A percentile compares a stretch with the other conserved stretches of the same genome.
Evolutionary conservation across 2,113 vertebrate species (phyloP).

Genomic region (Motacilla tschutschensis): DNA sequence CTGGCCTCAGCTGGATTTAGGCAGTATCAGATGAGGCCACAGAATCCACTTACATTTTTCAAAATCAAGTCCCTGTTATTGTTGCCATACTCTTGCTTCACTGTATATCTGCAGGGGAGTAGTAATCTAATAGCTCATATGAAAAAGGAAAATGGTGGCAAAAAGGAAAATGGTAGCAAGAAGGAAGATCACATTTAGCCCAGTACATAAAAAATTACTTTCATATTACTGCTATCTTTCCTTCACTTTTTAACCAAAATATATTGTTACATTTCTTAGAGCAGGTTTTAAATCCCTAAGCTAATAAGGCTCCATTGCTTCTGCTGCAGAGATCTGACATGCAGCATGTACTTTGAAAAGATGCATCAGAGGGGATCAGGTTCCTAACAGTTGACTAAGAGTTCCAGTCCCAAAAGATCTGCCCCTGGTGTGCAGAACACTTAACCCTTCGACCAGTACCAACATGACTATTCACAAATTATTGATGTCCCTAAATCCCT

Average conservation of each 20-base stretch:
- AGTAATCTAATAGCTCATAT: background rate
- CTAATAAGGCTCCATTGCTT: slow-evolving; percentile 67
- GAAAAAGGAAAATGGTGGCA: slow-evolving; percentile 5
- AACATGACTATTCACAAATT: slow-evolving; percentile 84
- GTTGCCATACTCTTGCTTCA: background rate
- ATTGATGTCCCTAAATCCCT: slow-evolving; percentile 86
- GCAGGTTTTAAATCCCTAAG: slow-evolving; percentile 69
- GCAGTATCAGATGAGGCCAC: background rate
- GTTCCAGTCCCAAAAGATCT: slow-evolving; percentile 74
- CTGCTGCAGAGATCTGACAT: slow-evolving; percentile 66
- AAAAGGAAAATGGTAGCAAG: slow-evolving; percentile 7
- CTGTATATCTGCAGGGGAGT: background rate
- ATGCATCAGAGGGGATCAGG: slow-evolving; percentile 68
- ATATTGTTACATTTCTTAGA: slow-evolving; percentile 55
- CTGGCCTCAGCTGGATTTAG: background rate
- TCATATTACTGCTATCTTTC: slow-evolving; percentile 21
- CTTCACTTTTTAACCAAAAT: slow-evolving; percentile 55
- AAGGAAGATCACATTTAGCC: slow-evolving; percentile 18
- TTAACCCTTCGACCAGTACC: slow-evolving; percentile 85
- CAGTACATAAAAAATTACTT: slow-evolving; percentile 12
- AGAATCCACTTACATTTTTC: background rate
- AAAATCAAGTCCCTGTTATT: background rate
- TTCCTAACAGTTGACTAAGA: slow-evolving; percentile 72
- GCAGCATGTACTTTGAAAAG: slow-evolving; percentile 60
- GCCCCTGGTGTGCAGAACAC: slow-evolving; percentile 77